Conservation (phyloP, 2,888 invertebrate genomes). For the Tenodera sinensis region DNA sequence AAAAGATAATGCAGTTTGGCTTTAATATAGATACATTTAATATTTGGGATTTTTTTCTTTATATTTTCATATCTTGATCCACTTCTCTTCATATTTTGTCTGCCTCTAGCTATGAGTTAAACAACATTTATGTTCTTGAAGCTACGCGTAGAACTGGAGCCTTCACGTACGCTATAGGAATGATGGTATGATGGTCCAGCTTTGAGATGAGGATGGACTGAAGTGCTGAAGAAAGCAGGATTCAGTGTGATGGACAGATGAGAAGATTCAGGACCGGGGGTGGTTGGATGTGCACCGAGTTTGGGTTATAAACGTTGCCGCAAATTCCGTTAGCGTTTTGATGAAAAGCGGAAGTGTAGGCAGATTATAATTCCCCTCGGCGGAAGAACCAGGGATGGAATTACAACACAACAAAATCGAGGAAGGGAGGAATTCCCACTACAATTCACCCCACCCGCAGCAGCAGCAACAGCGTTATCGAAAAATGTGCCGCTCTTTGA, state of each 20-base stretch:
- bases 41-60: too few species aligned
- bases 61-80: too few species aligned
- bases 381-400: not conserved
- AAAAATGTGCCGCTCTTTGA: not conserved
- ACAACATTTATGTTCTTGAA: too few species aligned
- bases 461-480: not conserved
- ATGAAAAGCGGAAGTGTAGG: not conserved
- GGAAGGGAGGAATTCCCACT: not conserved
- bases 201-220: too few species aligned
- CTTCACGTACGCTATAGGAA: too few species aligned
- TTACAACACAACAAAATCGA: not conserved
- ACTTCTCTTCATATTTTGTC: too few species aligned
- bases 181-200: too few species aligned
- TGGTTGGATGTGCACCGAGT: not conserved
- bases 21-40: too few species aligned
- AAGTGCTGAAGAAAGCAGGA: too few species aligned
- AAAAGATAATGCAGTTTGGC: too few species aligned
- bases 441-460: not conserved
- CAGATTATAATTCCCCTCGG: not conserved
- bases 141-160: too few species aligned
- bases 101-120: too few species aligned
- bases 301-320: not conserved
- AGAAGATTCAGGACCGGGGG: not conserved
- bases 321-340: not conserved
- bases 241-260: not conserved